These are phyloP conservation scores for Rotaria magnacalcarata DNA, from an alignment of 2,888 invertebrate genomes.

Conservation along the genomic window DNA sequence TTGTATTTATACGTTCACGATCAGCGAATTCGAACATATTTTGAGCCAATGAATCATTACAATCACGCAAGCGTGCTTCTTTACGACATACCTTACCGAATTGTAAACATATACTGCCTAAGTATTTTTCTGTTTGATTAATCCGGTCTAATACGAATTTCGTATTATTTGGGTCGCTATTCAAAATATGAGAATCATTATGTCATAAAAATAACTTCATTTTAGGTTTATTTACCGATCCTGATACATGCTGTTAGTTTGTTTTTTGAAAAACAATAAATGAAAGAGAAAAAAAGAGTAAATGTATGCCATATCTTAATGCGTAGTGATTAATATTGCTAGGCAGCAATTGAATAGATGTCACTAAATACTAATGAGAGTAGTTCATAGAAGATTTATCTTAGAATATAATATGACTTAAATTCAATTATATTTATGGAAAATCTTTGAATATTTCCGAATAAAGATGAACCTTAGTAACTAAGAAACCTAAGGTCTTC, in stretches of 20 bases:
- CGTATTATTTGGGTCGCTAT: not conserved
- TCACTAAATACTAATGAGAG: not conserved
- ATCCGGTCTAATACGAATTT: conserved; percentile 44
- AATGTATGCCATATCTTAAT: not conserved
- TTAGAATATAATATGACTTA: too few species aligned
- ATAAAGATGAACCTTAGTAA: not conserved
- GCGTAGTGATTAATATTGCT: not conserved
- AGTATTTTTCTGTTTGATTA: conserved; percentile 39
- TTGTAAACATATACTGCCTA: conserved; percentile 43
- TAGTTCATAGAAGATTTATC: not conserved
- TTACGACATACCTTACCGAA: conserved; percentile 42
- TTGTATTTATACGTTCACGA: conserved; percentile 43
- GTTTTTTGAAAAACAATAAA: not conserved
- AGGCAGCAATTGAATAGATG: not conserved
- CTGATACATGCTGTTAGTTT: not conserved
- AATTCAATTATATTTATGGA: not conserved
- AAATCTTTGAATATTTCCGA: not conserved
- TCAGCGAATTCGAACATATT: conserved; percentile 44
- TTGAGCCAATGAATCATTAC: conserved; percentile 38
- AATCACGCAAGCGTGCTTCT: conserved; percentile 43
- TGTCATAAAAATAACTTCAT: not conserved
- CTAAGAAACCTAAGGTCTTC: not conserved
- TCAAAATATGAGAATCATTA: not conserved
- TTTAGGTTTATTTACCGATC: not conserved
- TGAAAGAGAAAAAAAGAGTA: not conserved